phyloP scores from a whole-genome alignment of 2,113 vertebrate genomes.

The Gallinago media region DNA sequence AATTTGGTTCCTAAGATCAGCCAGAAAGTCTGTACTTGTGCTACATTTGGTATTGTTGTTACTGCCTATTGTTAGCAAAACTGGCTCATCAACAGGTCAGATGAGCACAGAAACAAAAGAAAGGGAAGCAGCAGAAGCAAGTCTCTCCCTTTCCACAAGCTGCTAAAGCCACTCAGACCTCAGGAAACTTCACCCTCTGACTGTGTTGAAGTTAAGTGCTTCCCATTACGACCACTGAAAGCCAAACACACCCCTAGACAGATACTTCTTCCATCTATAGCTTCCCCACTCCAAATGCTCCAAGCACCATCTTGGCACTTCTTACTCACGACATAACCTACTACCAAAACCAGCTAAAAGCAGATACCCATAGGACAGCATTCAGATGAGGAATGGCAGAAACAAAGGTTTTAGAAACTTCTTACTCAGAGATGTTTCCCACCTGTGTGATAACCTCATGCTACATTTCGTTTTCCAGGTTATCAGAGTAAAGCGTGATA shows the following conservation, averaged over 20 bases:
- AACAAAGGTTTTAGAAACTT: neutral
- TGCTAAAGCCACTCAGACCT: neutral
- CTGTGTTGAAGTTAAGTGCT: neutral
- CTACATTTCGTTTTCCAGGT: neutral
- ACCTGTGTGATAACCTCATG: neutral
- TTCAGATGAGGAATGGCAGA: neutral
- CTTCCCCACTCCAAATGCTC: neutral
- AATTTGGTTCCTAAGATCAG: neutral
- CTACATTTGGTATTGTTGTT: neutral
- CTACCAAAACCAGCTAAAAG: neutral
- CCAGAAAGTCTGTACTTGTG: neutral
- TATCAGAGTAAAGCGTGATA: neutral
- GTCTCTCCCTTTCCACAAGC: neutral
- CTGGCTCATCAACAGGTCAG: neutral
- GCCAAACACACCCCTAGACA: neutral
- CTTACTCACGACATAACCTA: neutral
- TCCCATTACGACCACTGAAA: neutral
- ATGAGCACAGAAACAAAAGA: neutral
- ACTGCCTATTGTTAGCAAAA: conserved; percentile 13
- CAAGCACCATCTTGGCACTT: neutral
- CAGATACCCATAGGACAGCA: neutral
- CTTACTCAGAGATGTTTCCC: neutral
- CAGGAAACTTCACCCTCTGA: neutral
- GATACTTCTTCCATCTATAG: neutral
- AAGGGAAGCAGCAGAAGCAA: neutral